Evolutionary conservation across 2,113 vertebrate genomes (phyloP).

Genomic region (Emydocephalus ijimae): DNA sequence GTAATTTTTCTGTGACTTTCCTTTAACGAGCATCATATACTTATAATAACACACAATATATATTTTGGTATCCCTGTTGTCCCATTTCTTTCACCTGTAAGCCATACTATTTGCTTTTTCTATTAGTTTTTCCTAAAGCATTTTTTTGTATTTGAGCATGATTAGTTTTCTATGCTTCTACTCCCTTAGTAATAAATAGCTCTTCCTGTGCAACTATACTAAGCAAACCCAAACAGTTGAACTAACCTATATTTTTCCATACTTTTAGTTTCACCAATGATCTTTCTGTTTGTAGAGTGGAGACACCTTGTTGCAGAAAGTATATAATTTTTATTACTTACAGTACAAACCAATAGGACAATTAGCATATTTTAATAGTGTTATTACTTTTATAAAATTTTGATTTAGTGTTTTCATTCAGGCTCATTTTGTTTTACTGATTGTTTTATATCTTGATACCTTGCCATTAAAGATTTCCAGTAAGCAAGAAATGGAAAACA

Average conservation of each 20-base stretch:
- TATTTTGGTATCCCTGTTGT: background rate
- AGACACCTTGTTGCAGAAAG: background rate
- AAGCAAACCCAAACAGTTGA: background rate
- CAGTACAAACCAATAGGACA: background rate
- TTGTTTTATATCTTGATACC: background rate
- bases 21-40: conserved; percentile 3
- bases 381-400: background rate
- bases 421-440: background rate
- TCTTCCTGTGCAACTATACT: background rate
- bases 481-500: background rate
- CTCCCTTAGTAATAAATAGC: background rate
- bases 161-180: background rate
- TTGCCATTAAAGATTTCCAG: background rate
- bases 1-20: background rate
- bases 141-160: background rate
- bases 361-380: background rate
- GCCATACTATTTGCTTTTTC: background rate
- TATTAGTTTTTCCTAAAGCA: background rate
- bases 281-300: background rate
- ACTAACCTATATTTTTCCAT: background rate
- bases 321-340: background rate
- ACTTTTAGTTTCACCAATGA: background rate
- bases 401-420: background rate
- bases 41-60: background rate
- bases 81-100: background rate